These are phyloP conservation scores for Nothoprocta pentlandii DNA, from an alignment of 2,113 vertebrate species.

Conservation along the genomic window DNA sequence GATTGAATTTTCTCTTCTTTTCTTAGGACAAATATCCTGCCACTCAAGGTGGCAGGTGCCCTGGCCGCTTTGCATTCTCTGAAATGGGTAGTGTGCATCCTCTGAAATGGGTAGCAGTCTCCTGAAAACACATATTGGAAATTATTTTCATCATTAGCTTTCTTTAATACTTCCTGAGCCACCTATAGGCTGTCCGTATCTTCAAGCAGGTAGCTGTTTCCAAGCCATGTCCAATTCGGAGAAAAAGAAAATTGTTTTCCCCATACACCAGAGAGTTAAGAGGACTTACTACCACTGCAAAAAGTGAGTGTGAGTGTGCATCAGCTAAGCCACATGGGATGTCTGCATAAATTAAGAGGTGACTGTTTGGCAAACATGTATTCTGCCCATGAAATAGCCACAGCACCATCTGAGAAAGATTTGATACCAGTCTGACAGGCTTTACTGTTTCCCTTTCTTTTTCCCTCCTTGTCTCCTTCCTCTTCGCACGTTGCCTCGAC, in stretches of 20 bases:
- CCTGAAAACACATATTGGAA: neutral
- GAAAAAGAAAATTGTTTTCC: neutral
- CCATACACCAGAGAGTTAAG: neutral
- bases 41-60: neutral
- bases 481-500: neutral
- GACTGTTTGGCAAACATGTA: neutral
- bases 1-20: neutral
- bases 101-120: too few relatives aligned
- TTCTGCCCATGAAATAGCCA: neutral
- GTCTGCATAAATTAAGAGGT: neutral
- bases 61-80: neutral
- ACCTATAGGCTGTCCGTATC: neutral
- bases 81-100: neutral
- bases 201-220: neutral
- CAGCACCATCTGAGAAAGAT: neutral
- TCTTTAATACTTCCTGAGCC: neutral
- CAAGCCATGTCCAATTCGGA: neutral
- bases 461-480: neutral
- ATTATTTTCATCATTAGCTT: neutral
- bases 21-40: neutral
- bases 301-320: fast-evolving
- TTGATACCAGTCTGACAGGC: neutral
- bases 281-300: neutral
- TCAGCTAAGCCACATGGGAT: neutral
- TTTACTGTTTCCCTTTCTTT: neutral